These are phyloP conservation scores for Lithophane socia DNA, from an alignment of 2,888 invertebrate species.

Conservation along the genomic window DNA sequence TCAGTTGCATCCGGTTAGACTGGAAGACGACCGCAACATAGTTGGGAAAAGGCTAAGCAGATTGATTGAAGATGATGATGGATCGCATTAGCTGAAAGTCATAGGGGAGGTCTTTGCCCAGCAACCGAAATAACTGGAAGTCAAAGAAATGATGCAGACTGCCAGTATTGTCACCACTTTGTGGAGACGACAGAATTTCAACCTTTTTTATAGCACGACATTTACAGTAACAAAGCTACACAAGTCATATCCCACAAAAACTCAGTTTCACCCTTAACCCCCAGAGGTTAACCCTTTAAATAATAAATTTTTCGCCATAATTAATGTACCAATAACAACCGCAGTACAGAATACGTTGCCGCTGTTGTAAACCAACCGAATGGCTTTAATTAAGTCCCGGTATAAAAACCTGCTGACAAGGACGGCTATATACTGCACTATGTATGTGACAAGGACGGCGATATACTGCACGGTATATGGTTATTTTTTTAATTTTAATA, in stretches of 20 bases:
- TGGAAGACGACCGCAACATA: too few species aligned
- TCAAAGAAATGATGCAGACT: too few species aligned
- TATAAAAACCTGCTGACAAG: constrained; percentile 59
- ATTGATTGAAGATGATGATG: too few species aligned
- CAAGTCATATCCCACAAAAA: not conserved
- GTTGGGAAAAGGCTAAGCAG: too few species aligned
- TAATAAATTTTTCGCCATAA: constrained; percentile 43
- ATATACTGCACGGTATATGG: constrained; percentile 44
- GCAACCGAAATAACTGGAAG: too few species aligned
- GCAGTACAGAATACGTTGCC: constrained; percentile 42
- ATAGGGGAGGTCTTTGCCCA: too few species aligned
- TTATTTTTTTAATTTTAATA: constrained; percentile 62
- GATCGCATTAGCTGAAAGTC: too few species aligned
- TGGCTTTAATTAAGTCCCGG: constrained; percentile 62
- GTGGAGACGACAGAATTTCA: not conserved
- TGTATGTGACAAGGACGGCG: constrained; percentile 38
- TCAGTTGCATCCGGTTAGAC: too few species aligned
- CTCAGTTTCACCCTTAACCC: not conserved
- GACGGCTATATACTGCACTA: constrained; percentile 44
- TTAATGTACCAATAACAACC: constrained; percentile 50
- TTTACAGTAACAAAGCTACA: not conserved
- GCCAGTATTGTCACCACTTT: not conserved
- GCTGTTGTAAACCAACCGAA: constrained; percentile 60
- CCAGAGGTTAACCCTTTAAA: constrained; percentile 24
- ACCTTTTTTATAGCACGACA: not conserved